Base-by-base conservation (phyloP, 1,140 invertebrate genomes). In the Calephelis virginiensis region DNA sequence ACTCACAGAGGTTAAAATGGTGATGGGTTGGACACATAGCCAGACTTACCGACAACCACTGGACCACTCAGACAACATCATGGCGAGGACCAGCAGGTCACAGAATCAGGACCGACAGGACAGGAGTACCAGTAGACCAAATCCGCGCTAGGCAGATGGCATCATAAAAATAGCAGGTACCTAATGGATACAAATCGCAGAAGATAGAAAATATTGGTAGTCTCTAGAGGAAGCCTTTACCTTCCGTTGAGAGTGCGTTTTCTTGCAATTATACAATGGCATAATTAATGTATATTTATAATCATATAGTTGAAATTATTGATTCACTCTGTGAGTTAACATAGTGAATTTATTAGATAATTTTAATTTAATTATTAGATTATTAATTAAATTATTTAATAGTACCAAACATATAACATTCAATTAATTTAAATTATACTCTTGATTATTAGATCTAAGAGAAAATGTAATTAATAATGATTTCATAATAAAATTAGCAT, bases 151-250 rank as follows among this genome's bases (percentile, higher is more conserved):
- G 53, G 61, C 43, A 66, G 67, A 68, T 60, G 67, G 69, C 14
- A 61, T 71, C 28, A 67, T 62, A 69, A 71, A 69, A 67, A 49
- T 71, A 65, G 69, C 72, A 67, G 72, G 64, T 43, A 65, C 38
- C 17, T 48, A 69, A 8, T 67, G 65, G 63, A 37, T 66, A 12
- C 56, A 43, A 71, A 9, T 17, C 38, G 67, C 67, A 67, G 17
- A 67, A 28, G 46, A 67, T 61, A 69, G 67, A 67, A 38, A 71
- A 45, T 8, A 69, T 14, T 74, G 67, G 67, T 50, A 28, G 50
- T 64, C 66, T 65, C 56, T 69, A 46, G 64, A 66, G 64, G 50
- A n/a, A 59, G 64, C 37, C 43, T 53, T 60, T 66, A 46, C 17
- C 50, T 53, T 66, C 38, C 38, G 11, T 12, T 60, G 56, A 17